A percentile compares a stretch with the other conserved stretches of the same genome.
Evolutionary conservation across 2,797 vertebrate genomes (phyloP).

Genomic region (Florisuga fusca): DNA sequence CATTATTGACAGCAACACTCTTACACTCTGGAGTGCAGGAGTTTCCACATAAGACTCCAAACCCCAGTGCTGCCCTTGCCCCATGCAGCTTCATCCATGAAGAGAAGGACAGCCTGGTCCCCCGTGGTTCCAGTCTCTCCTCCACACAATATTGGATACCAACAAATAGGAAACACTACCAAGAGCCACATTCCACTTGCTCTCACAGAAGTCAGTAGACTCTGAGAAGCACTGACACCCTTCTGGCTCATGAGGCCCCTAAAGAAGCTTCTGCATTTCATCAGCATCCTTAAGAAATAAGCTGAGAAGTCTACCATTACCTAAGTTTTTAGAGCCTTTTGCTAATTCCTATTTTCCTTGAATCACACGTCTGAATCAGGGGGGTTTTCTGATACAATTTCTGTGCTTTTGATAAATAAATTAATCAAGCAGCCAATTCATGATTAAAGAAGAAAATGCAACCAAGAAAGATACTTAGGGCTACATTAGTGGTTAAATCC

Average conservation of each 20-base stretch:
- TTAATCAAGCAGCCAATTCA: neutral
- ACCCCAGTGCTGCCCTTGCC: neutral
- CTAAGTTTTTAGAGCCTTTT: neutral
- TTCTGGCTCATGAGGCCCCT: neutral
- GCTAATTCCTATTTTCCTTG: neutral
- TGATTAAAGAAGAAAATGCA: neutral
- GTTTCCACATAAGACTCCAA: neutral
- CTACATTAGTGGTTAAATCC: neutral
- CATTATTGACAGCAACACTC: rapidly evolving
- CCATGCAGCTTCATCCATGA: neutral
- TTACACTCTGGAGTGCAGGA: neutral
- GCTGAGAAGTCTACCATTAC: neutral
- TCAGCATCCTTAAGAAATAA: neutral
- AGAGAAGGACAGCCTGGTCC: neutral
- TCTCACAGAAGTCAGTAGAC: neutral
- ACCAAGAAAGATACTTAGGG: neutral
- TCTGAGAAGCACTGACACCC: neutral
- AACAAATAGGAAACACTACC: rapidly evolving
- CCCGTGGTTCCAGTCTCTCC: neutral
- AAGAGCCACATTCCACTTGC: rapidly evolving
- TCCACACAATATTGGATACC: neutral
- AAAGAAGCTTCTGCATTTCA: neutral
- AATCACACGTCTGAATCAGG: neutral
- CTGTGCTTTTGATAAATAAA: neutral
- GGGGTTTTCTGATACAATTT: neutral